phyloP scores from a whole-genome alignment of 2,888 invertebrate genomes.

The Lasioglossum zephyrum region DNA sequence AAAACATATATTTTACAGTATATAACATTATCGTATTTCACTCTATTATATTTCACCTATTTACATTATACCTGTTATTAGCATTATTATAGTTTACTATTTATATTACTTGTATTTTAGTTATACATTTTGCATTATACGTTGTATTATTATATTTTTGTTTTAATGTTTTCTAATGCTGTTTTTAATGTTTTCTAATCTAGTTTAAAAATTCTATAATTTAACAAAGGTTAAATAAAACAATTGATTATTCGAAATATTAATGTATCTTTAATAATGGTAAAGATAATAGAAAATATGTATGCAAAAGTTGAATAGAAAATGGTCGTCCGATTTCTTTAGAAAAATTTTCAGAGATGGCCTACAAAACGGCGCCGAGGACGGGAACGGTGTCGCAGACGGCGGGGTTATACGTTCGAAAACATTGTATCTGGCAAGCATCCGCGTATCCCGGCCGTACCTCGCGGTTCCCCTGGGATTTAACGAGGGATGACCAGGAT shows the following conservation, averaged over 20 bases:
- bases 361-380: neutral
- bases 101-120: too few species aligned
- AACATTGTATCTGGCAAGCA: constrained; percentile 64
- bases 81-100: neutral
- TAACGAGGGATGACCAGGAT: constrained; percentile 75
- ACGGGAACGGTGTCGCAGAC: constrained; percentile 61
- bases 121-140: too few species aligned
- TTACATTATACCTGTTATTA: neutral
- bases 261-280: neutral
- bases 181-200: too few species aligned
- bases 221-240: too few species aligned
- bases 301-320: neutral
- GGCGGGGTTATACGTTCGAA: constrained; percentile 68
- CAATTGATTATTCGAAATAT: neutral
- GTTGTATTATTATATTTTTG: too few species aligned
- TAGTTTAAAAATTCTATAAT: too few species aligned
- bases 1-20: neutral
- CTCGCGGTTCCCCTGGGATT: constrained; percentile 71
- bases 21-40: neutral
- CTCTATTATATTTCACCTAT: neutral
- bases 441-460: constrained; percentile 52
- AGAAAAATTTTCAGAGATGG: neutral
- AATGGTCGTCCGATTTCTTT: neutral
- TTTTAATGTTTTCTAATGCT: too few species aligned
- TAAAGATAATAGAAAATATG: neutral